These are phyloP conservation scores for Sinocyclocheilus maitianheensis DNA, from an alignment of 2,113 vertebrate genomes.

Conservation along the genomic window DNA sequence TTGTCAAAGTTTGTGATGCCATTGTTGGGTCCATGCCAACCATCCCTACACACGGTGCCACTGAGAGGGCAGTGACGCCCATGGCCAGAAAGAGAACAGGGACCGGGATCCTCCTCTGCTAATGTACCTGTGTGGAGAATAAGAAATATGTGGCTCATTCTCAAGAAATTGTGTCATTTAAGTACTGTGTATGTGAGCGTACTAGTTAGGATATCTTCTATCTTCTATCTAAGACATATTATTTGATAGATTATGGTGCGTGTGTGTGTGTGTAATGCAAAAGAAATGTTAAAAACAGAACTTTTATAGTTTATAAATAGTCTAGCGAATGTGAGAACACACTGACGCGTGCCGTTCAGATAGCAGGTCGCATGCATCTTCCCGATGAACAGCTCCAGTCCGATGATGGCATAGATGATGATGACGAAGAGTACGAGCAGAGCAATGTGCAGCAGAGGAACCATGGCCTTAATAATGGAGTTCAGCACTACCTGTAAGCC, in stretches of 20 bases:
- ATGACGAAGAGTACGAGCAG: conserved; percentile 55
- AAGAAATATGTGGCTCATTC: neutral
- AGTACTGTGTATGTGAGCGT: neutral
- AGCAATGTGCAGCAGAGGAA: conserved; percentile 80
- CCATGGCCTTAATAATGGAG: conserved; percentile 84
- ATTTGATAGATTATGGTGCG: neutral
- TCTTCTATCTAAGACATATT: neutral
- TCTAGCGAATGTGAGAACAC: neutral
- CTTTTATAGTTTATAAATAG: neutral
- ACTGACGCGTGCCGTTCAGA: conserved; percentile 68
- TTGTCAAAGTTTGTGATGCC: conserved; percentile 99
- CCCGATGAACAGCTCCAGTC: conserved; percentile 80
- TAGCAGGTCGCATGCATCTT: conserved; percentile 81
- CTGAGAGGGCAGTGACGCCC: conserved; percentile 90
- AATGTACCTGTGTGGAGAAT: conserved; percentile 76
- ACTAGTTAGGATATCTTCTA: neutral
- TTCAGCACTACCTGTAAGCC: conserved; percentile 82
- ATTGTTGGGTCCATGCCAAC: conserved; percentile 95
- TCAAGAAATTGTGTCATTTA: neutral
- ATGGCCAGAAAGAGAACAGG: conserved; percentile 92
- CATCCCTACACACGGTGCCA: conserved; percentile 86
- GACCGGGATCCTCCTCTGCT: conserved; percentile 90
- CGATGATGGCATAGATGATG: conserved; percentile 82
- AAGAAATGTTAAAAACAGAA: neutral
- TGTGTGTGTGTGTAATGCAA: neutral